Conservation (phyloP, 1,140 invertebrate genomes). For the Panulirus ornatus region DNA sequence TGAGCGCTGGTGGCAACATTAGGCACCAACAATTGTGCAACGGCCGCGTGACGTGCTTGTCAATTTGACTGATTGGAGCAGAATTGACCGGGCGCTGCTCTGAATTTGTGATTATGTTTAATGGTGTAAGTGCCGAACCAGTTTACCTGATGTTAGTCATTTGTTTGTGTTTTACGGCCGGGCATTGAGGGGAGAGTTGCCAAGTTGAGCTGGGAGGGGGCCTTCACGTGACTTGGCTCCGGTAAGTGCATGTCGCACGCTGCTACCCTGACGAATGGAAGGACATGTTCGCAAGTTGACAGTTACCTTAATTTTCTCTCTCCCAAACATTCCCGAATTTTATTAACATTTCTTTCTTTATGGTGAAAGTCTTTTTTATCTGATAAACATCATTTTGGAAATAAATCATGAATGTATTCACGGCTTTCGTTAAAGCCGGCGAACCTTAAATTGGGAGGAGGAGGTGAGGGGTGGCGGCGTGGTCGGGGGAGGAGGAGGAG, state of each 20-base stretch:
- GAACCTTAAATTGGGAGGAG: too few species aligned
- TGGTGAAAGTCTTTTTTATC: too few species aligned
- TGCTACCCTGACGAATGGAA: too few species aligned
- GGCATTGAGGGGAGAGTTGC: not conserved
- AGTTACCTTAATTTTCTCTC: too few species aligned
- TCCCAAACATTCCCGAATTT: too few species aligned
- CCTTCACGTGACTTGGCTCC: not conserved
- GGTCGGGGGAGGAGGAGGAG: not conserved
- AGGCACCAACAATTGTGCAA: constrained; percentile 54
- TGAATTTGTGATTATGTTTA: constrained; percentile 56
- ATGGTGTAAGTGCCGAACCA: constrained; percentile 34
- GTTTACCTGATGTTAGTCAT: not conserved
- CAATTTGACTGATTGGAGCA: constrained; percentile 64
- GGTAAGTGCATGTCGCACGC: too few species aligned
- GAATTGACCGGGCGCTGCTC: constrained; percentile 23
- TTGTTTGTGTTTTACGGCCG: not conserved
- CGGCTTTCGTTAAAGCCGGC: too few species aligned
- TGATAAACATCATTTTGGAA: too few species aligned
- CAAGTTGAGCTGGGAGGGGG: not conserved
- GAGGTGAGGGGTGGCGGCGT: not conserved
- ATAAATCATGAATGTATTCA: too few species aligned
- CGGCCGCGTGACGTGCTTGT: constrained; percentile 39
- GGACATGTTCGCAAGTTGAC: too few species aligned
- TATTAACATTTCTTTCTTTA: too few species aligned
- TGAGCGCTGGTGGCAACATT: constrained; percentile 23